Conservation (phyloP, 23 tunicate species). For the Botrylloides violaceus region DNA sequence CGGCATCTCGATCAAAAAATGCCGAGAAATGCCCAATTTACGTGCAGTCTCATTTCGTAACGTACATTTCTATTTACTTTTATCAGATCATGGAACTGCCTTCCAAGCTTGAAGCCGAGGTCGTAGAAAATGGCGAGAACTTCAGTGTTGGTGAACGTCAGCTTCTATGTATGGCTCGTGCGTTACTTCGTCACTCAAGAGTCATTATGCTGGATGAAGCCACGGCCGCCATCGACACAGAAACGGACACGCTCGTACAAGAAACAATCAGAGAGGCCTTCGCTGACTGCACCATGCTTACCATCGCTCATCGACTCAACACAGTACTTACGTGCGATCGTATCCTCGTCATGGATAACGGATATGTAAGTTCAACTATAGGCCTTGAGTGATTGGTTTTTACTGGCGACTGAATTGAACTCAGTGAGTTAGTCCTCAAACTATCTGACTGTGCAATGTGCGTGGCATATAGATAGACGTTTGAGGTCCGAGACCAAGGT, state of each 20-base stretch:
- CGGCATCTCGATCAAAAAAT: too few relatives aligned
- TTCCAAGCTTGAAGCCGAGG: conserved; percentile 71
- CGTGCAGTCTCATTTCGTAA: too few relatives aligned
- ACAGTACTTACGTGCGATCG: conserved; percentile 88
- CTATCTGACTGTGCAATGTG: too few relatives aligned
- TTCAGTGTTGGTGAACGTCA: conserved; percentile 96
- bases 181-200: conserved; percentile 76
- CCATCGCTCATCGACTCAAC: conserved; percentile 95
- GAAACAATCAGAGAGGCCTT: conserved; percentile 91
- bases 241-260: conserved; percentile 91
- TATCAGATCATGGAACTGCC: conserved; percentile 72
- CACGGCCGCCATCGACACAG: conserved; percentile 95
- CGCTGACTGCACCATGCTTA: conserved; percentile 91
- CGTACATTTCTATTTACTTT: background rate
- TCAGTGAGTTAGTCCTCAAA: too few relatives aligned
- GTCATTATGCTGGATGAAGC: conserved; percentile 96
- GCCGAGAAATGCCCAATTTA: too few relatives aligned
- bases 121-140: conserved; percentile 94
- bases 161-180: conserved; percentile 93
- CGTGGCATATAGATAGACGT: too few relatives aligned
- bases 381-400: too few relatives aligned
- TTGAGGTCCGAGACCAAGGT: too few relatives aligned
- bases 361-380: conserved; percentile 55
- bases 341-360: conserved; percentile 92
- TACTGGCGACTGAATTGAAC: too few relatives aligned